phyloP scores from a whole-genome alignment of 2,797 vertebrate species.

The Sebastes matsubarae region DNA sequence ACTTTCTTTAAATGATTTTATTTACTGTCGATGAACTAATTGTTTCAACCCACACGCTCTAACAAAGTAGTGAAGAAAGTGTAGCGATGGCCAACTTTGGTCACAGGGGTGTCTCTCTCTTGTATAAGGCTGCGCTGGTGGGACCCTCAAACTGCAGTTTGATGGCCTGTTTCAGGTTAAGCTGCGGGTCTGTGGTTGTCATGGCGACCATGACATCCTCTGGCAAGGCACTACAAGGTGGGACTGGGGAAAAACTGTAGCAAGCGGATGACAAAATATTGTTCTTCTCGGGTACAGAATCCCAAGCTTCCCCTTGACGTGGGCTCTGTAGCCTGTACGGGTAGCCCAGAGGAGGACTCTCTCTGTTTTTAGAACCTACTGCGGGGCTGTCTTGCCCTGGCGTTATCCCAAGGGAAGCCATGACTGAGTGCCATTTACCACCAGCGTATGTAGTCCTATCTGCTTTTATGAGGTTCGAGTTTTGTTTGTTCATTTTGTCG shows the following conservation, averaged over 20 bases:
- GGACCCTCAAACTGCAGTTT: slow-evolving; percentile 89
- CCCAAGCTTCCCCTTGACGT: slow-evolving; percentile 70
- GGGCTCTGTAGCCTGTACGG: slow-evolving; percentile 71
- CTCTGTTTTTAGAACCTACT: slow-evolving; percentile 64
- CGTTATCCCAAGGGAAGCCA: slow-evolving; percentile 82
- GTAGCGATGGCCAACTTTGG: neutral
- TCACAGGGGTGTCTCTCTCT: slow-evolving; percentile 87
- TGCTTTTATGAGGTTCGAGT: slow-evolving; percentile 61
- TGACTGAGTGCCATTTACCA: slow-evolving; percentile 81
- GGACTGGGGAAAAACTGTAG: slow-evolving; percentile 60
- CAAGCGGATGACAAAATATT: slow-evolving; percentile 59
- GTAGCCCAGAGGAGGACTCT: slow-evolving; percentile 77
- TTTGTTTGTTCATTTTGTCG: slow-evolving; percentile 66
- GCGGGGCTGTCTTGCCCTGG: slow-evolving; percentile 75
- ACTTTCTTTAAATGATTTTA: neutral
- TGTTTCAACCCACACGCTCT: neutral
- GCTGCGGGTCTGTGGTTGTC: slow-evolving; percentile 82
- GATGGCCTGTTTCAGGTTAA: slow-evolving; percentile 87
- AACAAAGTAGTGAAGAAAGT: neutral
- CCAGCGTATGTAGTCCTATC: slow-evolving; percentile 52
- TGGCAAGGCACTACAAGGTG: slow-evolving; percentile 77
- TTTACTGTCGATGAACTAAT: neutral
- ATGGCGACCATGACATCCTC: slow-evolving; percentile 70
- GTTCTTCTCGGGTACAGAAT: slow-evolving; percentile 68
- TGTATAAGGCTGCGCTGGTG: slow-evolving; percentile 82